phyloP scores from a whole-genome alignment of 2,888 invertebrate species.

The Apotomis turbidana region DNA sequence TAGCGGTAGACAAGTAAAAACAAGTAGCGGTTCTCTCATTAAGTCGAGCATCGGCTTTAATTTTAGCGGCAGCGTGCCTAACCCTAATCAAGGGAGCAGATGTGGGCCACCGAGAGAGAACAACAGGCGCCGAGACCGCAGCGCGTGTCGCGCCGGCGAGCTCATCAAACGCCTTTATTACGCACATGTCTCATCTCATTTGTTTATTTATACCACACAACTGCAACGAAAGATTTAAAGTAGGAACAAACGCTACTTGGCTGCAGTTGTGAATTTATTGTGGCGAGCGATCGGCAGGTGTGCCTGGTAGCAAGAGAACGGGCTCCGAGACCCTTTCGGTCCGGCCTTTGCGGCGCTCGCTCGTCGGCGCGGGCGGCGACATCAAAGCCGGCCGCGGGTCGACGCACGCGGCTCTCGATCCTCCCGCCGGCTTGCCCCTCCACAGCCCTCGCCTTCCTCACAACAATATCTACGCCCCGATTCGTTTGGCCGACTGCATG shows the following conservation, averaged over 20 bases:
- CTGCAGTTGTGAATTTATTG: constrained; percentile 39
- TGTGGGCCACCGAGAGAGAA: constrained; percentile 43
- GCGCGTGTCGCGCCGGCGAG: constrained; percentile 34
- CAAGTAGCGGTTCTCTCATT: constrained; percentile 5
- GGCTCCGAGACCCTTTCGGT: constrained; percentile 42
- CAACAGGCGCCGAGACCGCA: constrained; percentile 32
- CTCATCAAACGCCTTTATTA: constrained; percentile 36
- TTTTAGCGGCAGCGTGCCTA: constrained; percentile 30
- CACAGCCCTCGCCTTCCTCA: constrained; percentile 53
- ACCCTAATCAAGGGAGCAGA: constrained; percentile 46
- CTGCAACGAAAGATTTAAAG: constrained; percentile 22
- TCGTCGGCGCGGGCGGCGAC: constrained; percentile 57
- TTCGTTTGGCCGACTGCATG: constrained; percentile 59
- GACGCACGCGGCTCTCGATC: constrained; percentile 76
- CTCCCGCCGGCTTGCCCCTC: constrained; percentile 53
- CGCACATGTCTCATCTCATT: constrained; percentile 35
- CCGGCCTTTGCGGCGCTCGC: constrained; percentile 57
- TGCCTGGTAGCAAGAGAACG: constrained; percentile 51
- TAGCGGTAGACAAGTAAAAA: neutral
- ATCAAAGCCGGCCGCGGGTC: constrained; percentile 78
- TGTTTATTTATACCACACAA: constrained; percentile 32
- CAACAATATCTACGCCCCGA: constrained; percentile 57
- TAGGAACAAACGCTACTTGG: constrained; percentile 1
- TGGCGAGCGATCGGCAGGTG: constrained; percentile 52
- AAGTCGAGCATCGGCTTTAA: constrained; percentile 4